Percentiles rank a stretch among this genome's conserved stretches.
Conservation (phyloP, 2,888 invertebrate genomes). For the Luperina nickerlii region DNA sequence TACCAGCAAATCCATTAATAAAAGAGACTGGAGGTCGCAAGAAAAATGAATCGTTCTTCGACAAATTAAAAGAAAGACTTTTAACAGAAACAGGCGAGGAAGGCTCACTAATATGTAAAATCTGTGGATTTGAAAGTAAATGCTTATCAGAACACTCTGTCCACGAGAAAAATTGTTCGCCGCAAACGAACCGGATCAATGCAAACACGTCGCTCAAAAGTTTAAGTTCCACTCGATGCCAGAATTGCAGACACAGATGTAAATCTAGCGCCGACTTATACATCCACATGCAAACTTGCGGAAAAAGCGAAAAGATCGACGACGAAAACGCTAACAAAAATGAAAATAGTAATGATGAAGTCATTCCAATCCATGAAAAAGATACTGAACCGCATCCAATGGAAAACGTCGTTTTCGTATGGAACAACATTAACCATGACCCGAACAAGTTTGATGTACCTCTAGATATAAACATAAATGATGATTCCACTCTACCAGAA, state of each 20-base stretch:
- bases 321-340: conserved; percentile 77
- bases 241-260: conserved; percentile 96
- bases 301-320: conserved; percentile 84
- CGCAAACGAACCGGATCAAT: conserved; percentile 82
- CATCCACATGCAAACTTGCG: conserved; percentile 93
- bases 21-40: conserved; percentile 85
- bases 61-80: conserved; percentile 94
- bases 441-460: conserved; percentile 83
- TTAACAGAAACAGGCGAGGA: conserved; percentile 91
- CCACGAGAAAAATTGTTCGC: conserved; percentile 93
- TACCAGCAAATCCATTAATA: conserved; percentile 73
- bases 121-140: conserved; percentile 94
- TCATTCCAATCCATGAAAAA: conserved; percentile 77
- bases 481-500: conserved; percentile 86
- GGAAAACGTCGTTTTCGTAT: conserved; percentile 95
- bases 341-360: conserved; percentile 78
- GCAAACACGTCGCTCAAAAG: conserved; percentile 85
- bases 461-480: conserved; percentile 85
- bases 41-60: conserved; percentile 95
- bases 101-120: conserved; percentile 92
- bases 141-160: conserved; percentile 95
- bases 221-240: conserved; percentile 94
- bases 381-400: conserved; percentile 92
- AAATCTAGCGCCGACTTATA: conserved; percentile 95
- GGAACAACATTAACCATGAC: conserved; percentile 92